Evolutionary conservation across 2,888 invertebrate genomes (phyloP), one percentile per base, ranked within the genome.

Genomic region (Dynastes maya): DNA sequence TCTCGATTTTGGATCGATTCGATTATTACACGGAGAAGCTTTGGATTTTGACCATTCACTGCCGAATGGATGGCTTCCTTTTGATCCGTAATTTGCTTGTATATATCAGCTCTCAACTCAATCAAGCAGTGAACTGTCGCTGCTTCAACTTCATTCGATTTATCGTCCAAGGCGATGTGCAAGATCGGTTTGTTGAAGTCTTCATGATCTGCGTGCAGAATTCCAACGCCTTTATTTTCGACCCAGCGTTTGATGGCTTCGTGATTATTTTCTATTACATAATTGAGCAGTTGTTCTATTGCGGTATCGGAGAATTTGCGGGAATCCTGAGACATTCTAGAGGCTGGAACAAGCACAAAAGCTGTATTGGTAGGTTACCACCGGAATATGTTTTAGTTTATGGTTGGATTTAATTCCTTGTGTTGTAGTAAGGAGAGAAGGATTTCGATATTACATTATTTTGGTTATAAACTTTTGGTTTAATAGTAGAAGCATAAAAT

Each of bases 21-120:
- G 37, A 92, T 82, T 16, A 93, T 85, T 0, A 86, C 85, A 80
- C 88, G 85, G 61, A 93, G 83, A 9, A 90, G 90, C 61, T 90
- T 65, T 40, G 81, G 83, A 80, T 86, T 84, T 11, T 91, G 91
- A 68, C 88, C 89, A 84, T 92, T 91, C 0, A 91, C 90, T 2
- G 93, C 93, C 80, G 92, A 92, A 86, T 94, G 94, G 80, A 94
- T 89, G 0, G 94, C 92, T 13, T 92, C 91, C 0, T 27, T 22
- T 27, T 67, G 9, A 4, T 2, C 2, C 6, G 8, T 2, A 49
- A 22, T 22, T 2, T 93, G 93, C 0, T 91, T 84, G 82, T 88
- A 90, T 0, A 92, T 91, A 85, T 93, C 89, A 0, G 93, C 94
- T 79, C 93, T 92, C 75, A 91, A 87, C 77, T 91, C 89, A 9